phyloP scores from a whole-genome alignment of 2,113 vertebrate species.

The Oreochromis niloticus region DNA sequence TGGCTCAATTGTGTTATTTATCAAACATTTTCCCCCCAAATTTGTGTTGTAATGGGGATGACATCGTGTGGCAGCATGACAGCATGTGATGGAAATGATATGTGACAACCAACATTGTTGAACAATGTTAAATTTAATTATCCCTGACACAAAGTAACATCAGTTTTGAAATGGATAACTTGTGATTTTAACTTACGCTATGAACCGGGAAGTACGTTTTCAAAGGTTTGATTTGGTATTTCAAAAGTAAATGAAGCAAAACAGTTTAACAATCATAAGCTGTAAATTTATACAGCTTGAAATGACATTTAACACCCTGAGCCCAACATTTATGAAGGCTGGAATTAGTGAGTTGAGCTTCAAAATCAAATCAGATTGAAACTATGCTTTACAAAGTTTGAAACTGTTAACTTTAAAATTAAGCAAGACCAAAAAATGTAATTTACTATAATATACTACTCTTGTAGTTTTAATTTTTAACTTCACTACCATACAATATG shows the following conservation, averaged over 20 bases:
- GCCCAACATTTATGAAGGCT: neutral
- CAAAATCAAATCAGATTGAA: neutral
- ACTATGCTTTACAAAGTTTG: neutral
- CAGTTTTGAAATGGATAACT: neutral
- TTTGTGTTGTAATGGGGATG: neutral
- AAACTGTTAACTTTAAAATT: neutral
- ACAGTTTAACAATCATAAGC: neutral
- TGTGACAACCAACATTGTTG: neutral
- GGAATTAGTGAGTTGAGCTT: neutral
- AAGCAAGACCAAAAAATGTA: neutral
- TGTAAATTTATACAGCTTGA: neutral
- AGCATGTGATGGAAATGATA: neutral
- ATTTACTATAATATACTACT: neutral
- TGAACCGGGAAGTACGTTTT: neutral
- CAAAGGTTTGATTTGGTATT: neutral
- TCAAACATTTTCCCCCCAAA: neutral
- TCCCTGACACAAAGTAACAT: neutral
- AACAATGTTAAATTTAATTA: neutral
- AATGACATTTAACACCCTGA: neutral
- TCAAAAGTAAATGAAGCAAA: neutral
- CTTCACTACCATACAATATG: neutral
- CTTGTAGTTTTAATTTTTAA: neutral
- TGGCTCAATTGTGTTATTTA: neutral
- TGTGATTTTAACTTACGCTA: neutral
- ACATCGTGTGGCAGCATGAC: neutral